phyloP scores from a whole-genome alignment of 2,113 vertebrate genomes.

The Tichodroma muraria region DNA sequence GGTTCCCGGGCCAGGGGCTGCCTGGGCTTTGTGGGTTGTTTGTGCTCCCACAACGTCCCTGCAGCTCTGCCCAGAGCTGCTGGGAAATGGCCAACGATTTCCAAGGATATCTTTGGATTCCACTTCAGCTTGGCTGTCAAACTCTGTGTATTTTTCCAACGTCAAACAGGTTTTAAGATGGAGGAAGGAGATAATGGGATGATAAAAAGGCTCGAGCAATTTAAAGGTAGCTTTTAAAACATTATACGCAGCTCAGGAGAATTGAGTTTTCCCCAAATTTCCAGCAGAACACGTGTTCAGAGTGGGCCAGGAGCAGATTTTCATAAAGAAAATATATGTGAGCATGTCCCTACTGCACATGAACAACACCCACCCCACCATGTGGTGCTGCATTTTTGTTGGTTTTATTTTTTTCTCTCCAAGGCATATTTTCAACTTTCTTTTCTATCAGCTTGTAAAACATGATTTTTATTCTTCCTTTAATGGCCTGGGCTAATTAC shows the following conservation, averaged over 20 bases:
- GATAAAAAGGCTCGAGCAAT: constrained; percentile 36
- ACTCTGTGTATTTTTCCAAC: constrained; percentile 54
- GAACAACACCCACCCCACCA: neutral
- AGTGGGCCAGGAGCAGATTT: neutral
- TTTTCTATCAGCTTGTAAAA: constrained; percentile 77
- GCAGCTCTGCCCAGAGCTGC: neutral
- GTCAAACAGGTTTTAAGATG: constrained; percentile 51
- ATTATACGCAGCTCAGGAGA: neutral
- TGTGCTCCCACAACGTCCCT: neutral
- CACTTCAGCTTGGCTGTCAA: constrained; percentile 25
- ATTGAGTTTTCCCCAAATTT: neutral
- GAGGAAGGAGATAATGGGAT: constrained; percentile 18
- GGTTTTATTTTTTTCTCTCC: neutral
- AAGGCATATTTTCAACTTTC: constrained; percentile 69
- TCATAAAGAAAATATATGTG: neutral
- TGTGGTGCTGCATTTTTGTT: constrained; percentile 30
- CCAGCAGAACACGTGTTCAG: neutral
- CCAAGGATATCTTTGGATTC: constrained; percentile 18
- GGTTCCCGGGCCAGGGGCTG: neutral
- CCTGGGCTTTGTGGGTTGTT: constrained; percentile 13
- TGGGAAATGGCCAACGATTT: neutral
- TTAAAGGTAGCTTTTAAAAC: constrained; percentile 7
- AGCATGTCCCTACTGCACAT: neutral
- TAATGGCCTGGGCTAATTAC: constrained; percentile 75
- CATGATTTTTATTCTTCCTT: constrained; percentile 77